These are phyloP conservation scores for Scomber japonicus DNA, from an alignment of 2,113 vertebrate genomes.

Conservation along the genomic window DNA sequence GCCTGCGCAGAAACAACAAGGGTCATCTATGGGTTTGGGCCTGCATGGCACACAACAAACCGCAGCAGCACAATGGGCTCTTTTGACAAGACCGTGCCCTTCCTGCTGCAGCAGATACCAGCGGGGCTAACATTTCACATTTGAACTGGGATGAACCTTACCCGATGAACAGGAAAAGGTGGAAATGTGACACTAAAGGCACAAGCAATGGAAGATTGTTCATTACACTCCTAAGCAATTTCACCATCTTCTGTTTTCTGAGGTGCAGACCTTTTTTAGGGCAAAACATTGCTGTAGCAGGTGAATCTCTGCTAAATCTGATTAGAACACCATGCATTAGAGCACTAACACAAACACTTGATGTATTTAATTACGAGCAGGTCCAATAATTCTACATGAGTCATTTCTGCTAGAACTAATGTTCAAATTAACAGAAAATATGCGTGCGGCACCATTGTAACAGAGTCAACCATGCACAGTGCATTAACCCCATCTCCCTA, in stretches of 20 bases:
- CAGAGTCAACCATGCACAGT: neutral
- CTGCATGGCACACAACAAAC: conserved; percentile 88
- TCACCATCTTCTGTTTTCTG: neutral
- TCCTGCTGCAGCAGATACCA: conserved; percentile 52
- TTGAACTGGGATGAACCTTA: conserved; percentile 29
- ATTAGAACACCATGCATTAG: neutral
- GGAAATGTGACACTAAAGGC: neutral
- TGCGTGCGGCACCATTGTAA: neutral
- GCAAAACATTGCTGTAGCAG: neutral
- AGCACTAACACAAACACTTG: neutral
- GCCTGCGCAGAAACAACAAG: conserved; percentile 95
- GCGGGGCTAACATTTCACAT: conserved; percentile 34
- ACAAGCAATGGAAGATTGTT: neutral
- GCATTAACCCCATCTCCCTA: neutral
- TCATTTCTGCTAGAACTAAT: too few relatives aligned
- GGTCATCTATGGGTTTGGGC: conserved; percentile 90
- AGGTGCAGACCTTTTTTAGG: neutral
- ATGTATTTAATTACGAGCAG: neutral
- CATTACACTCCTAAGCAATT: neutral
- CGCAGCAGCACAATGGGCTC: conserved; percentile 85
- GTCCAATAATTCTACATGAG: neutral
- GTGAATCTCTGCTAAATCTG: neutral
- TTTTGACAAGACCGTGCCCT: conserved; percentile 75
- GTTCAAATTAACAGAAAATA: too few relatives aligned
- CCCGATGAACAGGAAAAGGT: conserved; percentile 11